These are phyloP conservation scores for Zeus faber DNA, from an alignment of 2,113 vertebrate genomes.

Conservation along the genomic window DNA sequence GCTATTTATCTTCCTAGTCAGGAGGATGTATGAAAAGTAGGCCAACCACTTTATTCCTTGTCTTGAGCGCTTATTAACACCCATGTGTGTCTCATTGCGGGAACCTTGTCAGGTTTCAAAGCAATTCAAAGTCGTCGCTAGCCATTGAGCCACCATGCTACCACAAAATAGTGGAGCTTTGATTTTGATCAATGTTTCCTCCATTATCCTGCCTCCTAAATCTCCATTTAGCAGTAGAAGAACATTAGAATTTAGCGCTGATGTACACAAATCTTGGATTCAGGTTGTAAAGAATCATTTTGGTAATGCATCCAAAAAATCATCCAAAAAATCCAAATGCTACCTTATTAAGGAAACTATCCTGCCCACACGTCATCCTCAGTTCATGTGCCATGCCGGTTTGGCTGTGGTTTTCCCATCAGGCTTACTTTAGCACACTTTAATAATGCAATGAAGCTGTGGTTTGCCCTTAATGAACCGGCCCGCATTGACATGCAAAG, in stretches of 20 bases:
- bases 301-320: background rate
- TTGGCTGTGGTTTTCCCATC: background rate
- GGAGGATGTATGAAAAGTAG: conserved; percentile 52
- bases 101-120: conserved; percentile 25
- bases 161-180: too few relatives aligned
- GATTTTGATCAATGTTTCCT: too few relatives aligned
- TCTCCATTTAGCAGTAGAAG: too few relatives aligned
- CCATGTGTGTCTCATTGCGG: conserved; percentile 27
- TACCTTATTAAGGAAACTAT: too few relatives aligned
- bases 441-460: background rate
- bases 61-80: too few relatives aligned
- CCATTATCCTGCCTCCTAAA: too few relatives aligned
- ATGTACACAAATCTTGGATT: too few relatives aligned
- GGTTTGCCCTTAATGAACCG: background rate
- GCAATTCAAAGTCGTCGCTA: too few relatives aligned
- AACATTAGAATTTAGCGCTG: too few relatives aligned
- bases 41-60: conserved; percentile 34
- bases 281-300: conserved; percentile 13
- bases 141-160: too few relatives aligned
- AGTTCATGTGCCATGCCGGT: too few relatives aligned
- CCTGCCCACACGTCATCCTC: background rate
- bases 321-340: background rate
- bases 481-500: conserved; percentile 26
- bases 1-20: conserved; percentile 26
- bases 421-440: background rate